Evolutionary conservation across 2,797 vertebrate species (phyloP).

Genomic region (Argyrosomus regius): DNA sequence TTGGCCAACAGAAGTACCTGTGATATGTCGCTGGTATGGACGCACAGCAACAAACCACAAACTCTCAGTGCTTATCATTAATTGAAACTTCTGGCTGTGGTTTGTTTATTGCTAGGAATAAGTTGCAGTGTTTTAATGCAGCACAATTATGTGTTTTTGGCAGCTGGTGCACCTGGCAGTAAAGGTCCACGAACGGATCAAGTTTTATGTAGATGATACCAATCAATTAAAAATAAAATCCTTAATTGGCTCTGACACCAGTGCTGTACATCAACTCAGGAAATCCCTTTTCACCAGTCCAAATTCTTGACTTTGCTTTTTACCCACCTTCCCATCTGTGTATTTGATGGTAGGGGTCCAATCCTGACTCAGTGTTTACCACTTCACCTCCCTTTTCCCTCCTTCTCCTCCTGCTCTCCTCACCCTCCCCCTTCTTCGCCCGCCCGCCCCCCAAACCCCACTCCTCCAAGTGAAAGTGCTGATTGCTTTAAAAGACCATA

Average conservation of each 20-base stretch:
- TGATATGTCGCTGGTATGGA: neutral
- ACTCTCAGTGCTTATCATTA: neutral
- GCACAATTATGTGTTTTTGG: neutral
- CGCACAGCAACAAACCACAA: neutral
- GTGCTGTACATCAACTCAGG: neutral
- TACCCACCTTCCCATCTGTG: constrained; percentile 32
- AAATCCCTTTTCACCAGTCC: neutral
- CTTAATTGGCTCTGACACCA: neutral
- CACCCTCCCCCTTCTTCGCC: constrained; percentile 11
- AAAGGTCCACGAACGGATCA: neutral
- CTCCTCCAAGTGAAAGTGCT: constrained; percentile 76
- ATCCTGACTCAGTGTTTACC: constrained; percentile 70
- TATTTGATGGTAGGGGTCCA: constrained; percentile 57
- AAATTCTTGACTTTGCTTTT: constrained; percentile 7
- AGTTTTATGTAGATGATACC: neutral
- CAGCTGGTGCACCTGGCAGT: neutral
- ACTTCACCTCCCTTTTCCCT: constrained; percentile 32
- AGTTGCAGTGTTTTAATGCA: constrained; percentile 2
- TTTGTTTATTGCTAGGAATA: constrained; percentile 3
- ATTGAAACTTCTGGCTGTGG: neutral
- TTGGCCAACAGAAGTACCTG: neutral
- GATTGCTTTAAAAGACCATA: constrained; percentile 80
- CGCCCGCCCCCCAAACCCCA: constrained; percentile 24
- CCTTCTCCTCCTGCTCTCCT: constrained; percentile 28
- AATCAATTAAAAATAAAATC: constrained; percentile 13